Evolutionary conservation across 2,888 invertebrate genomes (phyloP), one percentile per base, ranked within the genome.

Genomic region (Lypha dubia): DNA sequence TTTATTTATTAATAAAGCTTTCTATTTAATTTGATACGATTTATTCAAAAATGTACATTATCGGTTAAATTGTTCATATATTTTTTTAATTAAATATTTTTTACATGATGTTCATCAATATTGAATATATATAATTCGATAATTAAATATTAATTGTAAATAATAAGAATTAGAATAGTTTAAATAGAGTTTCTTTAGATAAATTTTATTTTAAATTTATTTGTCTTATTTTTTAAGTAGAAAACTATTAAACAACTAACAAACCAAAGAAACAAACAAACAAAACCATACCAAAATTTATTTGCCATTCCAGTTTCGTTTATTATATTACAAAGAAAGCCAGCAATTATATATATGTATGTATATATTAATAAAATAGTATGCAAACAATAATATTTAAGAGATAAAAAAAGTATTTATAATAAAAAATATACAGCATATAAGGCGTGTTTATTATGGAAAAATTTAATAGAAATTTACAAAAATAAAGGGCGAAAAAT

Each of bases 301-400:
- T 73, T 58, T 82, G 46, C 75, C 81, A 82, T 82, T 82, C 81
- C 81, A 76, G 58, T 79, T 79, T 65, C 11, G 51, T 63, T 63
- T 51, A 60, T 67, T 56, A 65, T 68, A 68, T 44, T 74, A 82
- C 56, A 75, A 62, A 75, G 51, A 70, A 70, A 75, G 70, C 38
- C 71, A 77, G 38, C 68, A 44, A 44, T 51, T 24, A 15, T 28
- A n/a, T n/a, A n/a, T n/a, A n/a, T n/a, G n/a, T n/a, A n/a, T n/a
- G n/a, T n/a, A n/a, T n/a, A n/a, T n/a, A 71, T 67, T 65, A 65
- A 28, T 58, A 41, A 62, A 44, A 38, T 71, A 46, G n/a, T 65
- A 38, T 49, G 62, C 53, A 58, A 58, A n/a, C n/a, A n/a, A n/a
- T n/a, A 67, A 49, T 38, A 56, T 51, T 41, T 32, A 22, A 63